Percentiles rank a stretch among this genome's conserved stretches.
Evolutionary conservation across 2,113 vertebrate species (phyloP).

Genomic region (Perccottus glenii): DNA sequence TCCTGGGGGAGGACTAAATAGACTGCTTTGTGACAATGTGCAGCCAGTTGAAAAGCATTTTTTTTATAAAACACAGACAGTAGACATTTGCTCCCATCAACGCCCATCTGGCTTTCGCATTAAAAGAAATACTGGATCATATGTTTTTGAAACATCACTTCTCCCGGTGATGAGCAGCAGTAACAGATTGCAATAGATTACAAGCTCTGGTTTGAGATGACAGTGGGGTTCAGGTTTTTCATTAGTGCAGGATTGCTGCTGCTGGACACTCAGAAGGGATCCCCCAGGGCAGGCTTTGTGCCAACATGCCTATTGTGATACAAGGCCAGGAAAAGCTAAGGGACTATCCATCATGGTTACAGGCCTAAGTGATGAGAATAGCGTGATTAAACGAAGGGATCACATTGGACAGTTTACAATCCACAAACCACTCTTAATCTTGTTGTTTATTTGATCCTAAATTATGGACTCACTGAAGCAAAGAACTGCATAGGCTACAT

Average conservation of each 20-base stretch:
- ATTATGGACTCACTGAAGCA: constrained; percentile 44
- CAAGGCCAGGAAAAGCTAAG: constrained; percentile 54
- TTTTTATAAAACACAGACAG: constrained; percentile 9
- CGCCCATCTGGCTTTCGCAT: constrained; percentile 38
- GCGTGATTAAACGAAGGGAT: constrained; percentile 58
- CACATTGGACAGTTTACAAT: constrained; percentile 43
- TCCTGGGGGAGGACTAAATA: constrained; percentile 39
- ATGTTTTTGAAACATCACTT: constrained; percentile 5
- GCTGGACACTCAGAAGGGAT: constrained; percentile 36
- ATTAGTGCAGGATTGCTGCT: constrained; percentile 49
- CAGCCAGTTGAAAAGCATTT: constrained; percentile 35
- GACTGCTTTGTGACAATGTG: constrained; percentile 50
- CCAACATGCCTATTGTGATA: constrained; percentile 70
- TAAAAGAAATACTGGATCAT: constrained; percentile 15
- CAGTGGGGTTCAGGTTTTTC: constrained; percentile 57
- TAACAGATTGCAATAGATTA: constrained; percentile 14
- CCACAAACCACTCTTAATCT: constrained; percentile 48
- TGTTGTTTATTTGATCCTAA: constrained; percentile 36
- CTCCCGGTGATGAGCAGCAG: constrained; percentile 3
- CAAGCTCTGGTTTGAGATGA: constrained; percentile 32
- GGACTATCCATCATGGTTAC: constrained; percentile 57
- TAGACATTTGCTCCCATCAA: constrained; percentile 15
- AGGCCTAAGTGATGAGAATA: constrained; percentile 52
- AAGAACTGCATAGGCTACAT: constrained; percentile 3
- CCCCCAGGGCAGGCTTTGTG: constrained; percentile 67